A percentile compares a stretch with the other conserved stretches of the same genome.
phyloP scores from a whole-genome alignment of 1,140 invertebrate species.

The Dinoponera quadriceps region DNA sequence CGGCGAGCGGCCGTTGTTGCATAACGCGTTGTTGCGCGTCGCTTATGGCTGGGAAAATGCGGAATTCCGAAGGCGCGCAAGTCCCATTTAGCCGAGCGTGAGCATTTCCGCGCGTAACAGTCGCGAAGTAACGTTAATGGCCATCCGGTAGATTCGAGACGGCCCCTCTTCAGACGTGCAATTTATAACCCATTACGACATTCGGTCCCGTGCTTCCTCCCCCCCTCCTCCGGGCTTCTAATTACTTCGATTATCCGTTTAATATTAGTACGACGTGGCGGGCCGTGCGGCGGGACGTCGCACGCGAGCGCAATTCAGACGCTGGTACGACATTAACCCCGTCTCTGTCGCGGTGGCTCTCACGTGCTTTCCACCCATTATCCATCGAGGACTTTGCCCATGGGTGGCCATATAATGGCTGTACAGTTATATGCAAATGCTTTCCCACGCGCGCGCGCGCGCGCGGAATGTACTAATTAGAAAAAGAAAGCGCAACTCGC shows the following conservation, averaged over 20 bases:
- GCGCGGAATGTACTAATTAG: conserved; percentile 31
- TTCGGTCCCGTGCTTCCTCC: not conserved
- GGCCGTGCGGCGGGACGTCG: not conserved
- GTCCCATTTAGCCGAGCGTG: conserved; percentile 42
- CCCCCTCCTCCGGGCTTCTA: not conserved
- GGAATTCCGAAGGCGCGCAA: conserved; percentile 60
- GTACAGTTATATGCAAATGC: conserved; percentile 40
- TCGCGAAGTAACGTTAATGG: conserved; percentile 22
- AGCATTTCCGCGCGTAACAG: conserved; percentile 60
- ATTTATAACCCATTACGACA: conserved; percentile 18
- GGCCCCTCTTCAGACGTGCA: not conserved
- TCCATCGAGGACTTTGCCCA: no score
- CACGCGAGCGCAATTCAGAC: conserved; percentile 25
- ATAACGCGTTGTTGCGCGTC: conserved; percentile 66
- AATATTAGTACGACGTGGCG: not conserved
- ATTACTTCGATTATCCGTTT: conserved; percentile 38
- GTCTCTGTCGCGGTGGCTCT: not conserved
- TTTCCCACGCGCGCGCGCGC: conserved; percentile 31
- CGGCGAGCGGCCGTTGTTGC: conserved; percentile 71
- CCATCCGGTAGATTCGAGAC: not conserved
- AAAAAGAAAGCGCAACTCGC: conserved; percentile 26
- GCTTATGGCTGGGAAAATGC: conserved; percentile 73
- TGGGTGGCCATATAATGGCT: conserved; percentile 24
- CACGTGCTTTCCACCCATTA: conserved; percentile 34
- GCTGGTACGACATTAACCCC: conserved; percentile 38